Conservation (phyloP, 2,797 vertebrate genomes). For the Enteromius mattozi region DNA sequence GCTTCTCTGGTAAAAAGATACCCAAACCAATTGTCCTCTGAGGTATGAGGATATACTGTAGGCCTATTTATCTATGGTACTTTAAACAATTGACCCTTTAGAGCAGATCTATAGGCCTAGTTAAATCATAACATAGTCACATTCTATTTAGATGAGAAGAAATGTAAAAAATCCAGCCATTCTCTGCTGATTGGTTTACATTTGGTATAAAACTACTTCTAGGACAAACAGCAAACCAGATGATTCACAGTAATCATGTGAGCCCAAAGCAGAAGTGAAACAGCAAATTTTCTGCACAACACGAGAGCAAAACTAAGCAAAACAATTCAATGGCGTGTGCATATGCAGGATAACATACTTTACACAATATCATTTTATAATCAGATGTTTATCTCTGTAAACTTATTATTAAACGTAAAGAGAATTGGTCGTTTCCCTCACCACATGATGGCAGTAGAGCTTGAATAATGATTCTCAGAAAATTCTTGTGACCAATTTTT, state of each 20-base stretch:
- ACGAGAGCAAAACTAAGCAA: neutral
- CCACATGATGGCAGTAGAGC: constrained; percentile 60
- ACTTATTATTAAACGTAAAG: neutral
- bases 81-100: neutral
- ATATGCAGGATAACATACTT: neutral
- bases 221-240: neutral
- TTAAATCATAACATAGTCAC: neutral
- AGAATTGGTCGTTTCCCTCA: neutral
- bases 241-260: constrained; percentile 9
- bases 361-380: neutral
- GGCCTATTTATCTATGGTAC: neutral
- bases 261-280: constrained; percentile 33
- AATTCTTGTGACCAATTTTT: neutral
- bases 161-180: too few species aligned
- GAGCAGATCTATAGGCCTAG: neutral
- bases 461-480: neutral
- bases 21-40: neutral
- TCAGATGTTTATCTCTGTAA: neutral
- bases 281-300: neutral
- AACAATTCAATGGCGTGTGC: neutral
- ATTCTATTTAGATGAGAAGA: neutral
- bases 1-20: neutral
- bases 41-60: neutral
- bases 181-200: neutral
- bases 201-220: neutral